phyloP scores from a whole-genome alignment of 2,888 invertebrate genomes.

The Arctia plantaginis region DNA sequence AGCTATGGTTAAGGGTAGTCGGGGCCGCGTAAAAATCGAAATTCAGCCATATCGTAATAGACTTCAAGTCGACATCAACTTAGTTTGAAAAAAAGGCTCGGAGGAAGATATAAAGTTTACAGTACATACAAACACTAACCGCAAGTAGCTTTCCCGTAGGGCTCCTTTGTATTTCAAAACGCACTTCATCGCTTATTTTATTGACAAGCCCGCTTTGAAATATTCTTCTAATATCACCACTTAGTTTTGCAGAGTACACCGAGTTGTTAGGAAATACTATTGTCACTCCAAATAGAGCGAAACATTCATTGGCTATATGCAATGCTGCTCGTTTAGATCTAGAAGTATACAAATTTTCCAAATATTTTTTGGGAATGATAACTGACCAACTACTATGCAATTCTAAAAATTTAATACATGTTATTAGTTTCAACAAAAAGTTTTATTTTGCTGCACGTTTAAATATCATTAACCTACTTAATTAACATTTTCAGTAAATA shows the following conservation, averaged over 20 bases:
- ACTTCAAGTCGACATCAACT: too few relatives aligned
- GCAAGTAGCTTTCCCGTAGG: constrained; percentile 88
- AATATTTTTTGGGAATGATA: not conserved
- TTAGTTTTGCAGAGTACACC: constrained; percentile 88
- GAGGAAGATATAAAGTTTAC: not conserved
- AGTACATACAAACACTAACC: constrained; percentile 69
- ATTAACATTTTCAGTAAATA: too few relatives aligned
- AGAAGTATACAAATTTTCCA: not conserved
- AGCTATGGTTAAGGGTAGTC: too few relatives aligned
- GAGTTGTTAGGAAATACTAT: constrained; percentile 89
- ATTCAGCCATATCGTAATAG: too few relatives aligned
- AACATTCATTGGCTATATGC: constrained; percentile 91
- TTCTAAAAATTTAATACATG: too few relatives aligned
- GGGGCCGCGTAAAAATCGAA: too few relatives aligned
- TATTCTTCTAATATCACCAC: constrained; percentile 86
- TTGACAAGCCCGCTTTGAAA: constrained; percentile 89
- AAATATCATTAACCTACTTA: too few relatives aligned
- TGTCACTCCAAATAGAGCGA: constrained; percentile 90
- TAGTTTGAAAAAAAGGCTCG: too few relatives aligned
- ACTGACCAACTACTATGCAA: too few relatives aligned
- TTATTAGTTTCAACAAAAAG: too few relatives aligned
- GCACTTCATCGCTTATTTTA: constrained; percentile 90
- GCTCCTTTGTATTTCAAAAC: constrained; percentile 90
- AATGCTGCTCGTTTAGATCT: constrained; percentile 88
- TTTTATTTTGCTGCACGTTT: too few relatives aligned